These are phyloP conservation scores for Masnerella sp. DNA, from an alignment of 2,888 invertebrate species.

Conservation along the genomic window DNA sequence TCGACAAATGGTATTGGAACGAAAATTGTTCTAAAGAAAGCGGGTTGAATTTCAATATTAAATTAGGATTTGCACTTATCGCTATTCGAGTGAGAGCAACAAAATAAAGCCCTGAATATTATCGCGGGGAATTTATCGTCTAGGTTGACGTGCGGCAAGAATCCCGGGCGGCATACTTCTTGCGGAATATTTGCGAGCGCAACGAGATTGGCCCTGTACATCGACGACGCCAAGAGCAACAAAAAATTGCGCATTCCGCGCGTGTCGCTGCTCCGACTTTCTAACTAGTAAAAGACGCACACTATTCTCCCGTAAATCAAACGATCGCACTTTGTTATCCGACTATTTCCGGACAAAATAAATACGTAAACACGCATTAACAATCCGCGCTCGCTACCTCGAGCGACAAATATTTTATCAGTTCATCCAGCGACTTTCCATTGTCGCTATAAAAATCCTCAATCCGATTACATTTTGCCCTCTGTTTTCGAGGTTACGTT, in stretches of 20 bases:
- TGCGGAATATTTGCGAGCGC: slow-evolving; percentile 42
- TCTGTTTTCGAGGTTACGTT: background rate
- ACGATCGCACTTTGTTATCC: slow-evolving; percentile 26
- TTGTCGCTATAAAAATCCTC: slow-evolving; percentile 18
- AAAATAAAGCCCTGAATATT: slow-evolving; percentile 41
- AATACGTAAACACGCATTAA: slow-evolving; percentile 38
- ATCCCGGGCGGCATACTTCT: slow-evolving; percentile 37
- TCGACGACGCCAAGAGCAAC: slow-evolving; percentile 41
- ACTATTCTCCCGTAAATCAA: slow-evolving; percentile 44
- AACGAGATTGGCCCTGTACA: slow-evolving; percentile 50
- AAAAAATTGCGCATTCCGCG: slow-evolving; percentile 53
- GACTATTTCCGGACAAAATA: slow-evolving; percentile 13
- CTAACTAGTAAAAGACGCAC: slow-evolving; percentile 55
- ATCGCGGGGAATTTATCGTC: slow-evolving; percentile 36
- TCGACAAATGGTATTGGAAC: no score
- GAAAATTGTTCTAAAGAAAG: no score
- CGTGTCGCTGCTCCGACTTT: slow-evolving; percentile 39
- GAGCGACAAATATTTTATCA: slow-evolving; percentile 22
- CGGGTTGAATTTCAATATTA: slow-evolving; percentile 32
- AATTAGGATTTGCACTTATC: slow-evolving; percentile 31
- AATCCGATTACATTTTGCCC: slow-evolving; percentile 4
- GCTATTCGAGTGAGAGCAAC: slow-evolving; percentile 16
- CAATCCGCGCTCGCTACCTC: slow-evolving; percentile 15
- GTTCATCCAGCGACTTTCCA: slow-evolving; percentile 10
- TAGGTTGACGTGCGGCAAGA: slow-evolving; percentile 26